Conservation (phyloP, 2,888 invertebrate species). For the Ischnus inquisitorius region DNA sequence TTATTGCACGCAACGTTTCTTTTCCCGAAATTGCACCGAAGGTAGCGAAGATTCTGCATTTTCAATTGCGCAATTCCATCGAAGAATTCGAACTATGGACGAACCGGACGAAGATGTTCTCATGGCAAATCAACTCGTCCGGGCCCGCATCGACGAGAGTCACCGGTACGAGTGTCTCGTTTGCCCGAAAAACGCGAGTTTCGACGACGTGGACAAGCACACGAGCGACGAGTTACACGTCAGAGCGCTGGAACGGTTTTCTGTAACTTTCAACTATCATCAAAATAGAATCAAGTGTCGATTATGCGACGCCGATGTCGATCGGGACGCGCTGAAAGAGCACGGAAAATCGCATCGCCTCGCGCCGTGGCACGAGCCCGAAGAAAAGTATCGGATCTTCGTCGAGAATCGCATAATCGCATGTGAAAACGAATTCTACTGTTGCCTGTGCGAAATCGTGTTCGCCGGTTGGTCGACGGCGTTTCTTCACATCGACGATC, state of each 20-base stretch:
- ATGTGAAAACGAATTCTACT: background rate
- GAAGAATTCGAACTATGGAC: background rate
- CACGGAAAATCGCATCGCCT: slow-evolving; percentile 52
- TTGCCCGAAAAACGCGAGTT: background rate
- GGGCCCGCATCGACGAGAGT: background rate
- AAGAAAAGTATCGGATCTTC: slow-evolving; percentile 30
- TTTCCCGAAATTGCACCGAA: too few relatives aligned
- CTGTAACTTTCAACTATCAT: background rate
- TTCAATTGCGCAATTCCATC: too few relatives aligned
- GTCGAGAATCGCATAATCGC: slow-evolving; percentile 47
- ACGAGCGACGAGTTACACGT: slow-evolving; percentile 6
- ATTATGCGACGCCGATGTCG: slow-evolving; percentile 9
- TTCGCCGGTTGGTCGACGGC: slow-evolving; percentile 14
- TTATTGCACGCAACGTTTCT: too few relatives aligned
- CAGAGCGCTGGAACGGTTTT: slow-evolving; percentile 23
- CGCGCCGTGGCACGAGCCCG: slow-evolving; percentile 36
- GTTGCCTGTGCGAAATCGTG: slow-evolving; percentile 21
- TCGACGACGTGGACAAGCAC: slow-evolving; percentile 8
- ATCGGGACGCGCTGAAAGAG: background rate
- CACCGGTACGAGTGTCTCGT: slow-evolving; percentile 19
- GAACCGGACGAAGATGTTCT: background rate
- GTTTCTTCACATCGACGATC: slow-evolving; percentile 6
- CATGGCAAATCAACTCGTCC: slow-evolving; percentile 7
- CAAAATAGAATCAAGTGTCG: slow-evolving; percentile 12
- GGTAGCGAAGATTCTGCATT: too few relatives aligned